Percentiles rank a stretch among this genome's conserved stretches.
Conservation (phyloP, 2,797 vertebrate genomes). For the Triplophysa yarkandensis region DNA sequence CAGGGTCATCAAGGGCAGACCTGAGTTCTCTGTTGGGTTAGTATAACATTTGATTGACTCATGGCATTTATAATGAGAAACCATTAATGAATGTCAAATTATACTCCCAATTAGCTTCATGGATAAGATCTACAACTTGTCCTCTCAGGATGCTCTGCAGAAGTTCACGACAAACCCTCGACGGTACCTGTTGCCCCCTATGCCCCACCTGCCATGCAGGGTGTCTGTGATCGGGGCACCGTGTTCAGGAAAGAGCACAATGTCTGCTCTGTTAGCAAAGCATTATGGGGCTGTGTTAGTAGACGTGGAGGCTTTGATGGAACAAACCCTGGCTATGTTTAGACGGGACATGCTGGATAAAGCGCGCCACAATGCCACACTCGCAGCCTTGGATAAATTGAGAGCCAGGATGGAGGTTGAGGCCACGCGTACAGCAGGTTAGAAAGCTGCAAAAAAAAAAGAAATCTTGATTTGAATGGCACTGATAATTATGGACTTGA, state of each 20-base stretch:
- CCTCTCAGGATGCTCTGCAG: constrained; percentile 79
- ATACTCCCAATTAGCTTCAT: constrained; percentile 79
- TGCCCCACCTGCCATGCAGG: constrained; percentile 86
- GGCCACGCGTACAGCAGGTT: constrained; percentile 48
- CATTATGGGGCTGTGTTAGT: constrained; percentile 81
- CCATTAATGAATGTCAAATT: not conserved
- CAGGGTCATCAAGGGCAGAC: constrained; percentile 74
- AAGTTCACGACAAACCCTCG: constrained; percentile 85
- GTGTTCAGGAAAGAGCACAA: constrained; percentile 83
- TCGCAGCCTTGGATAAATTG: constrained; percentile 72
- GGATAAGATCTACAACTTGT: constrained; percentile 90
- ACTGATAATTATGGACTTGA: not conserved
- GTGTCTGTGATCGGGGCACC: constrained; percentile 83
- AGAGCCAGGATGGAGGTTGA: constrained; percentile 67
- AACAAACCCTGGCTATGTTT: constrained; percentile 62
- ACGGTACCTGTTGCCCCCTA: constrained; percentile 85
- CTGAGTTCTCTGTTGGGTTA: constrained; percentile 86
- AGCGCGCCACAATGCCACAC: constrained; percentile 68
- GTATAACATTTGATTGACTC: constrained; percentile 31
- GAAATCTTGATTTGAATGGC: not conserved
- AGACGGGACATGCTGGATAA: constrained; percentile 68
- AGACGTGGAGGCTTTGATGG: constrained; percentile 75
- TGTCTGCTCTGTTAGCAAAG: constrained; percentile 79
- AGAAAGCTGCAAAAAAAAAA: constrained; percentile 6
- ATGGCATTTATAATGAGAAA: not conserved